These are phyloP conservation scores for Oxyteleia sp. DNA, from an alignment of 2,888 invertebrate species.

Conservation along the genomic window DNA sequence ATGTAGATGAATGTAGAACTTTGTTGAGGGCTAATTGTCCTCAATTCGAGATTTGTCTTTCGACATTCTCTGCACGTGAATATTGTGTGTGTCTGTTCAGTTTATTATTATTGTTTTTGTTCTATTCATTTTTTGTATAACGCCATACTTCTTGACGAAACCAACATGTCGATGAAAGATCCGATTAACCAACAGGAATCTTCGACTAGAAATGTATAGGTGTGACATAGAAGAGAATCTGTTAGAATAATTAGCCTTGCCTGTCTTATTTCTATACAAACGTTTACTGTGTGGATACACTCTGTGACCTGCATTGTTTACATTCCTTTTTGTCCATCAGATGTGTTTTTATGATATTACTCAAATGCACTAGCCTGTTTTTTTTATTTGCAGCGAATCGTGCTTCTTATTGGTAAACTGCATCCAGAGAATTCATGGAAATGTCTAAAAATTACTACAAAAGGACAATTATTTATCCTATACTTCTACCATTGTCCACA, in stretches of 20 bases:
- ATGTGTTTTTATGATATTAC: slow-evolving; percentile 23
- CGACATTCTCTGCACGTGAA: slow-evolving; percentile 48
- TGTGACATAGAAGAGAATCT: slow-evolving; percentile 15
- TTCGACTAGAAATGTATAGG: slow-evolving; percentile 22
- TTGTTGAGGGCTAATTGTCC: slow-evolving; percentile 1
- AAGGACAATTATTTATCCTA: too few relatives aligned
- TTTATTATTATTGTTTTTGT: too few relatives aligned
- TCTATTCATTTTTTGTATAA: neutral
- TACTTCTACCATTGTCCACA: too few relatives aligned
- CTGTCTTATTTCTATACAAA: slow-evolving; percentile 1
- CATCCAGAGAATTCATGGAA: too few relatives aligned
- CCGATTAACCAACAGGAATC: neutral
- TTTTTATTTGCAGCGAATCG: slow-evolving; percentile 6
- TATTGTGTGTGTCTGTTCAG: slow-evolving; percentile 26
- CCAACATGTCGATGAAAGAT: neutral
- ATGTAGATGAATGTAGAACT: slow-evolving; percentile 58
- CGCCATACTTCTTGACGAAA: neutral
- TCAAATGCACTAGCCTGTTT: slow-evolving; percentile 30
- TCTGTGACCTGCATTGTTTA: slow-evolving; percentile 23
- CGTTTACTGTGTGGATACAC: slow-evolving; percentile 5
- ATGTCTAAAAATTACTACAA: too few relatives aligned
- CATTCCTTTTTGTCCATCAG: slow-evolving; percentile 12
- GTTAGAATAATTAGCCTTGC: slow-evolving; percentile 33
- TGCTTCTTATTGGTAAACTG: neutral
- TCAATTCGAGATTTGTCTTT: slow-evolving; percentile 12